Conservation (phyloP, 1,140 invertebrate species). For the Lepidurus couesii region DNA sequence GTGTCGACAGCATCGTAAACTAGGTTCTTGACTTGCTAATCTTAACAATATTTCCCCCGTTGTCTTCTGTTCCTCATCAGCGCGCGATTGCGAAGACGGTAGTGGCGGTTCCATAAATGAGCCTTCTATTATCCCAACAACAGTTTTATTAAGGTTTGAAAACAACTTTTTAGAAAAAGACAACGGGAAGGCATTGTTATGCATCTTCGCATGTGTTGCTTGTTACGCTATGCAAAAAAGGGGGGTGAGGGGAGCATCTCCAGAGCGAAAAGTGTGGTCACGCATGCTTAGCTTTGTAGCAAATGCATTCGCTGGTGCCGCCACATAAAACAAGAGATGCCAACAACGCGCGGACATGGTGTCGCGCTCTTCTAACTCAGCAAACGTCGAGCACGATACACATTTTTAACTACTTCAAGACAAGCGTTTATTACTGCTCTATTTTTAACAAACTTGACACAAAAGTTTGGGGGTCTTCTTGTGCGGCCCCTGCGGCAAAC, state of each 20-base stretch:
- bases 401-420: not conserved
- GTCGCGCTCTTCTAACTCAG: constrained; percentile 13
- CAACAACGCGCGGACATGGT: constrained; percentile 9
- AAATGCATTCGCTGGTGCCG: constrained; percentile 15
- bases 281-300: constrained; percentile 2
- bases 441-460: constrained; percentile 4
- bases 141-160: no score
- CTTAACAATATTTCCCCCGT: not conserved
- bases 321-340: constrained; percentile 13
- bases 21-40: not conserved
- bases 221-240: not conserved
- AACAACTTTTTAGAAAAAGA: not conserved
- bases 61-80: not conserved
- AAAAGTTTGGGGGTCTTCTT: not conserved
- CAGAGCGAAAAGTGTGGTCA: not conserved
- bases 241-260: not conserved
- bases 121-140: no score
- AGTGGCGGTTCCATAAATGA: no score
- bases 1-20: constrained; percentile 3
- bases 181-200: not conserved
- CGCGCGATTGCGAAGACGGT: no score
- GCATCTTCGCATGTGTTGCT: constrained; percentile 13
- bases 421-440: constrained; percentile 11
- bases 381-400: not conserved
- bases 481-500: not conserved